Evolutionary conservation across 1,140 invertebrate species (phyloP).

Genomic region (Heliconius nattereri): DNA sequence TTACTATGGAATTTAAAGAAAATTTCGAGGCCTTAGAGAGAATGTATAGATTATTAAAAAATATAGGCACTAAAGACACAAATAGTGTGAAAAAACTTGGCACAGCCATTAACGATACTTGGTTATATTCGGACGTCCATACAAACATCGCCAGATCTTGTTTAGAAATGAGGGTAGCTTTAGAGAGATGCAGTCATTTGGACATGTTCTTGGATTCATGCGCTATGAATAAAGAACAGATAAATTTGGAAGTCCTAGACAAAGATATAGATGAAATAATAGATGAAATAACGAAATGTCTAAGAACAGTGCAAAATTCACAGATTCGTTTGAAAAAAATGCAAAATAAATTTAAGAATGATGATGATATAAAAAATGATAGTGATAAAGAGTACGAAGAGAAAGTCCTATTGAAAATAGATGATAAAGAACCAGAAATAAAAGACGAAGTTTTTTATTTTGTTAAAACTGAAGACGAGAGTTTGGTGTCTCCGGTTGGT

Average conservation of each 20-base stretch:
- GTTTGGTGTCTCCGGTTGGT: constrained; percentile 36
- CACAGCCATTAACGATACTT: constrained; percentile 51
- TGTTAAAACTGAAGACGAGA: constrained; percentile 72
- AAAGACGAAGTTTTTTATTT: constrained; percentile 76
- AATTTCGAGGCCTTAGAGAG: constrained; percentile 63
- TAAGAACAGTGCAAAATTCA: constrained; percentile 60
- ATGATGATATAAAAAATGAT: constrained; percentile 18
- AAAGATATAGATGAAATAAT: constrained; percentile 70
- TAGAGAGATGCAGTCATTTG: constrained; percentile 62
- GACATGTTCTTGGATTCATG: constrained; percentile 72
- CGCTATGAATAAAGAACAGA: constrained; percentile 59
- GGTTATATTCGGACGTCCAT: constrained; percentile 70
- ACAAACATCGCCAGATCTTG: constrained; percentile 61
- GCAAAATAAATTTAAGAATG: constrained; percentile 50
- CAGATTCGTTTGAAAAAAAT: constrained; percentile 70
- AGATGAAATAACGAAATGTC: constrained; percentile 60
- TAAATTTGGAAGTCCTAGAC: constrained; percentile 60
- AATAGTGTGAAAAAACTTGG: constrained; percentile 55
- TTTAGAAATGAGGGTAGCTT: constrained; percentile 65
- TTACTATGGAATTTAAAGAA: constrained; percentile 59
- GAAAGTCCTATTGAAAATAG: constrained; percentile 56
- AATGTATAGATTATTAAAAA: constrained; percentile 72
- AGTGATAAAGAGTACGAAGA: constrained; percentile 46
- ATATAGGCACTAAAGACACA: constrained; percentile 55
- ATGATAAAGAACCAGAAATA: constrained; percentile 58